These are phyloP conservation scores for Leucoma salicis DNA, from an alignment of 2,888 invertebrate genomes.

Conservation along the genomic window DNA sequence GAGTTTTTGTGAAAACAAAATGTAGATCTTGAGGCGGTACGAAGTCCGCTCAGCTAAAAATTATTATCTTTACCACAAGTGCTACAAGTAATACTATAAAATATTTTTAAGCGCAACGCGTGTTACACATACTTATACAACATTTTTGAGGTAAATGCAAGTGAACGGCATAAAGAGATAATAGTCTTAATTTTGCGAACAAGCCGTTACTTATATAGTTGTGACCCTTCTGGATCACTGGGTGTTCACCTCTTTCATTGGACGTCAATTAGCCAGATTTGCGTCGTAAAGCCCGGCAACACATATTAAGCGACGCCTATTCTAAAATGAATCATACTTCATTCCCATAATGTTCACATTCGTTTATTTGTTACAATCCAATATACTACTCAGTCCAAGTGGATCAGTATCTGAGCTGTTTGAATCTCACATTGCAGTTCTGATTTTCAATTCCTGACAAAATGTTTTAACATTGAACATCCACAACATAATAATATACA, in stretches of 20 bases:
- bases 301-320: constrained; percentile 9
- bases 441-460: constrained; percentile 38
- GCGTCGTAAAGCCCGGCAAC: constrained; percentile 26
- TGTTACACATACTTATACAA: too few relatives aligned
- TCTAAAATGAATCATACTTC: constrained; percentile 21
- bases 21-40: too few relatives aligned
- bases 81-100: too few relatives aligned
- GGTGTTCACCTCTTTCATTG: constrained; percentile 42
- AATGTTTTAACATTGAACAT: not conserved
- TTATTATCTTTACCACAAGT: too few relatives aligned
- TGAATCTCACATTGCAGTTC: constrained; percentile 36
- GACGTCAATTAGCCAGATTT: constrained; percentile 47
- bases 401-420: constrained; percentile 27
- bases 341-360: constrained; percentile 10
- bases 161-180: not conserved
- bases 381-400: constrained; percentile 30
- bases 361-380: constrained; percentile 8
- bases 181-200: not conserved
- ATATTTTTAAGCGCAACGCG: too few relatives aligned
- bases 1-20: too few relatives aligned
- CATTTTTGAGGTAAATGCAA: too few relatives aligned
- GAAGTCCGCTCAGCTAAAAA: too few relatives aligned
- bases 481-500: too few relatives aligned
- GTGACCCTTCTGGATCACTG: constrained; percentile 29
- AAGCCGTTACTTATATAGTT: constrained; percentile 9